Evolutionary conservation across 2,888 invertebrate species (phyloP), one percentile per base, ranked within the genome.

Genomic region (Eristalis arbustorum): DNA sequence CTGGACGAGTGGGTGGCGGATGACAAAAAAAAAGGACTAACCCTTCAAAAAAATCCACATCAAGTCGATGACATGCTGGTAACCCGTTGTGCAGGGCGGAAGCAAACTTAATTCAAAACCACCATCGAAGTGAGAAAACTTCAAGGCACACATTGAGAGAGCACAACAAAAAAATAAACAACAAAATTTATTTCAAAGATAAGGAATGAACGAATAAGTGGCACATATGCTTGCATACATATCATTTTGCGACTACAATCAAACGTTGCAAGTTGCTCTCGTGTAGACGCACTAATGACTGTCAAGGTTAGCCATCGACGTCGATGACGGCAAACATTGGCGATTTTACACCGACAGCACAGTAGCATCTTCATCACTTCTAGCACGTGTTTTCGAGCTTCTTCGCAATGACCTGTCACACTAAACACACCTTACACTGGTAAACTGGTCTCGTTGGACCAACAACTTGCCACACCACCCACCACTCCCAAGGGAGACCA

Each of bases 381-480:
- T 22, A 59, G 67, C 75, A 75, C 75, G 75, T 75, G 75, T 75
- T 34, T 49, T 6, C n/a, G 18, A 8, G 49, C 49, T 49, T 49
- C 6, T 2, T 49, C 49, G 49, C 6, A 49, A 18, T 18, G n/a
- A 18, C 18, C 18, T 49, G 49, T 49, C 49, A 49, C 49, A 49
- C 10, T 49, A 18, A 49, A 18, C 49, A 49, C 49, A 49, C 18
- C 49, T 18, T 49, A 49, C 49, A 49, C 49, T 18, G 1, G 49
- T 6, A 18, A 49, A 49, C 49, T 49, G 1, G 49, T 18, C 18
- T 18, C 49, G 2, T 6, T 18, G 49, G 18, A 18, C 49, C 18
- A 49, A 49, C 49, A 49, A 49, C 49, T 18, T 49, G 49, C 49
- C 18, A 18, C 49, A 49, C 49, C 49, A 18, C 49, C 49, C 49